Evolutionary conservation across 1,140 invertebrate genomes (phyloP).

Genomic region (Aethina tumida): DNA sequence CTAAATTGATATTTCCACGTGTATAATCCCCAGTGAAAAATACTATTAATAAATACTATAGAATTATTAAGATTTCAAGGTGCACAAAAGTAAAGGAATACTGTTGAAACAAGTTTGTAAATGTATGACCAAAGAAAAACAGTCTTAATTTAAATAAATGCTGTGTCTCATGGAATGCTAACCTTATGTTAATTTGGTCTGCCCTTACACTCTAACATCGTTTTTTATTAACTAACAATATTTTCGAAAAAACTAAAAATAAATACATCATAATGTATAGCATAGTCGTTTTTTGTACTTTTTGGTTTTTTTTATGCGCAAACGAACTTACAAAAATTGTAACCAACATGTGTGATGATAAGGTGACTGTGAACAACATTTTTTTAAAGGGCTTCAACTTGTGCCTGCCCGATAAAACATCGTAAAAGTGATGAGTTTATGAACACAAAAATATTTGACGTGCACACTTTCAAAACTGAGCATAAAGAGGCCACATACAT

Average conservation of each 20-base stretch:
- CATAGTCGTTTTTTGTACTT: no score
- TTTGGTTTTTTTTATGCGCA: neutral
- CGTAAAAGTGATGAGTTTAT: no score
- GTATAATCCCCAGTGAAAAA: conserved; percentile 1
- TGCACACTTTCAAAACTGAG: no score
- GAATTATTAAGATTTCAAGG: no score
- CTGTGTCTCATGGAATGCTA: neutral
- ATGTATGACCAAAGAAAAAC: conserved; percentile 2
- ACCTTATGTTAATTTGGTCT: conserved; percentile 1
- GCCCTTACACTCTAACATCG: conserved; percentile 1
- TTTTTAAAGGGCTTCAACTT: no score
- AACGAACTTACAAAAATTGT: neutral
- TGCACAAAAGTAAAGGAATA: neutral
- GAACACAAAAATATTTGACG: no score
- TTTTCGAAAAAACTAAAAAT: neutral
- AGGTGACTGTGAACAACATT: neutral
- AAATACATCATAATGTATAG: no score
- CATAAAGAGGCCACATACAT: no score
- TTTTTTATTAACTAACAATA: conserved; percentile 2
- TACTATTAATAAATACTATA: no score
- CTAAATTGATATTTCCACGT: neutral
- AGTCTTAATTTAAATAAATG: conserved; percentile 1
- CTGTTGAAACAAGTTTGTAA: neutral
- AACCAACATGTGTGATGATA: neutral
- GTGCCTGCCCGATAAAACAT: neutral